Base-by-base conservation (phyloP, 1,140 invertebrate species). In the Muscidifurax raptorellus region DNA sequence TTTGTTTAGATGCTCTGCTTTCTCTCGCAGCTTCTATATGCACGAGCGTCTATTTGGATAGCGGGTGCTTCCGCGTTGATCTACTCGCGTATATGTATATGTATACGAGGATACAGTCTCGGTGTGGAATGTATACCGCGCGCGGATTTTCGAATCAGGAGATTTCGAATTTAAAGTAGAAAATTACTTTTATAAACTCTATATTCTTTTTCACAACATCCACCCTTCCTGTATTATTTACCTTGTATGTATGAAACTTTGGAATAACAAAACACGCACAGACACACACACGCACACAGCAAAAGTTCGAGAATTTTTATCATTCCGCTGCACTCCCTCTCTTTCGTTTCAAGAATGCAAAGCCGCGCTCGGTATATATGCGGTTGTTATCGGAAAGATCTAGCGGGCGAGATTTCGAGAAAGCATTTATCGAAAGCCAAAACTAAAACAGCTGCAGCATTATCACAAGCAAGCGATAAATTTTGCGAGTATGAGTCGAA, bases 321-420 rank as follows among this genome's bases (percentile, higher is more conserved):
- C 52, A 59, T 59, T 59, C 5, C 52, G 18, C 52, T n/a, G 18
- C 6, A 10, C 18, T 59, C 15, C 18, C 52, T 59, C 44, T 15
- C 44, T 59, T 59, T 59, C 52, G 18, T n/a, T 59, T 59, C 52
- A 18, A 22, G 52, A 59, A 59, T 59, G 52, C 52, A 59, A 59
- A 59, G 52, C 52, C 52, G 15, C 6, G 2, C 22, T 0, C 18
- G 52, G 18, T n/a, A 2, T 13, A 15, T n/a, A 2, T 13, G 5
- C 2, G 12, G 52, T 59, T 59, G 18, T 22, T 47, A 22, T 44
- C 22, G 25, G 18, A 47, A 7, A 13, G 74, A 44, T n/a, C 18
- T 59, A 3, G 47, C 47, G 18, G 7, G 72, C 18, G n/a, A 76
- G 74, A 76, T 76, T 76, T 76, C n/a, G 74, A 44, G 52, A 76